Conservation (phyloP, 1,140 invertebrate species). For the Camponotus vicinus region DNA sequence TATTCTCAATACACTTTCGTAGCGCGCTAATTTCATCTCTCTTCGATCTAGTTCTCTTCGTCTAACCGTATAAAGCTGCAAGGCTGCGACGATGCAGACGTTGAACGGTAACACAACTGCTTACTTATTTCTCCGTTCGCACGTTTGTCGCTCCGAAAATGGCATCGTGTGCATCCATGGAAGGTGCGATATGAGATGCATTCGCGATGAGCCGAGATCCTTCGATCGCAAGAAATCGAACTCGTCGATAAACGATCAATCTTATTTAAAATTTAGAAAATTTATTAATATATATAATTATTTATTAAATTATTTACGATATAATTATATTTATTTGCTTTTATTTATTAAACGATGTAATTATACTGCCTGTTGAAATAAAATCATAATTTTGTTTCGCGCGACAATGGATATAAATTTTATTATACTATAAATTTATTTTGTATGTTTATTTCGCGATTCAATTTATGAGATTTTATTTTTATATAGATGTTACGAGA, state of each 20-base stretch:
- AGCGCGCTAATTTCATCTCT: constrained; percentile 39
- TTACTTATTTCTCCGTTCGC: not conserved
- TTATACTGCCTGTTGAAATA: not conserved
- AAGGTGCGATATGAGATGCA: not conserved
- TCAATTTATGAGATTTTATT: not conserved
- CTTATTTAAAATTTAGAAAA: not conserved
- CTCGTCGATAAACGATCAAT: not conserved
- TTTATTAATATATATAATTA: not conserved
- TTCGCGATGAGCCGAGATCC: not conserved
- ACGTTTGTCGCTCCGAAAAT: constrained; percentile 45
- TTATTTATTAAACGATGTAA: not conserved
- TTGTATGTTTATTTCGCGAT: constrained; percentile 5
- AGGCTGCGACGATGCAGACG: constrained; percentile 39
- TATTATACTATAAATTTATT: not conserved
- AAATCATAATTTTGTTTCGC: not conserved
- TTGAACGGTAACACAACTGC: constrained; percentile 42
- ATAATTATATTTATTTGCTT: not conserved
- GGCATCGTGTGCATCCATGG: not conserved
- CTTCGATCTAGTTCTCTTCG: constrained; percentile 26
- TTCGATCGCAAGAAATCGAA: not conserved
- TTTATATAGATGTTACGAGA: not conserved
- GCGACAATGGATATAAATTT: not conserved
- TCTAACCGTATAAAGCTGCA: constrained; percentile 63
- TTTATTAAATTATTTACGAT: not conserved
- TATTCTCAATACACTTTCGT: constrained; percentile 49